These are phyloP conservation scores for Catostylus mosaicus DNA, from an alignment of 30 jellyfish, hydroid and myxozoan genomes.

Conservation along the genomic window DNA sequence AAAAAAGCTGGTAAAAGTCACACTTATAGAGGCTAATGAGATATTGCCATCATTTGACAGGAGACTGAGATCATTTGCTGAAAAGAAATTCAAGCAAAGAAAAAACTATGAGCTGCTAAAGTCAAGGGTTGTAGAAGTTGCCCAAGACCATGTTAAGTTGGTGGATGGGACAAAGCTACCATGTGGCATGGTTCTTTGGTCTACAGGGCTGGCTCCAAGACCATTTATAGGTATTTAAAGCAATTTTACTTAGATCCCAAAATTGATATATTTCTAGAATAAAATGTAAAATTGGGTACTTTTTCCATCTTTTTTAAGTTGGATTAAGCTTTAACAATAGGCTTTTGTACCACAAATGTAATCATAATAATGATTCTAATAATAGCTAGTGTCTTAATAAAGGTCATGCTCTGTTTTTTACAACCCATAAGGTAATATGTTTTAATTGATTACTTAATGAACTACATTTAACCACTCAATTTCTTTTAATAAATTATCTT, in stretches of 20 bases:
- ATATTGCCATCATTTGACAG: conserved; percentile 94
- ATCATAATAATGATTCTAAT: too few species aligned
- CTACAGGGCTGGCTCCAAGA: conserved; percentile 96
- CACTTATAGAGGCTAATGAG: conserved; percentile 93
- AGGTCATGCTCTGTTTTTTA: too few species aligned
- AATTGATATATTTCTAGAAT: too few species aligned
- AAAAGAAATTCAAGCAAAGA: conserved; percentile 75
- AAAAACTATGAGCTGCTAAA: conserved; percentile 63
- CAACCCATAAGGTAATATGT: too few species aligned
- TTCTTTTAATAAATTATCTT: too few species aligned
- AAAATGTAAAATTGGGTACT: neutral
- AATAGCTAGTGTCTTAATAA: too few species aligned
- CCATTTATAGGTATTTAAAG: conserved; percentile 58
- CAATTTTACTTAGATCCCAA: neutral
- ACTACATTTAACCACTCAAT: too few species aligned
- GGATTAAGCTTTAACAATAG: too few species aligned
- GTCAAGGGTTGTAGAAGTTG: conserved; percentile 91
- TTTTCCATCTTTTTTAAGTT: neutral
- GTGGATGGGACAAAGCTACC: conserved; percentile 81
- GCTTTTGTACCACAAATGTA: too few species aligned
- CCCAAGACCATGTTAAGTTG: conserved; percentile 68
- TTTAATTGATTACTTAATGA: too few species aligned
- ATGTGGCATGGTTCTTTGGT: conserved; percentile 97
- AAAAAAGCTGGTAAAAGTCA: conserved; percentile 80
- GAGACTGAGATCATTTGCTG: conserved; percentile 82